A percentile compares a stretch with the other conserved stretches of the same genome.
phyloP scores from a whole-genome alignment of 2,888 invertebrate genomes.

The Ceriagrion tenellum region DNA sequence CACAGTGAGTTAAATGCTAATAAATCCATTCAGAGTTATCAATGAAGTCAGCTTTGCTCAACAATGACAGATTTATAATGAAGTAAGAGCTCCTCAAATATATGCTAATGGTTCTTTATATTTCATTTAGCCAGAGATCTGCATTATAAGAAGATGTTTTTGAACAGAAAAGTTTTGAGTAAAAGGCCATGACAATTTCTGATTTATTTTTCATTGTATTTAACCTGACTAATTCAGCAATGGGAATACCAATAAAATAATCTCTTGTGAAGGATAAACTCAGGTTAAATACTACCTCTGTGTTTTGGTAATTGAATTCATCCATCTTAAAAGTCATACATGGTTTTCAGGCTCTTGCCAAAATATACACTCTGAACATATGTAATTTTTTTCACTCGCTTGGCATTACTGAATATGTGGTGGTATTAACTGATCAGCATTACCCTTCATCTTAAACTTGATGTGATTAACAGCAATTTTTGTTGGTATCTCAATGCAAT shows the following conservation, averaged over 20 bases:
- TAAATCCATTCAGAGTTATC: not conserved
- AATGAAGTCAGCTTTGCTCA: not conserved
- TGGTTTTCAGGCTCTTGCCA: slow-evolving; percentile 47
- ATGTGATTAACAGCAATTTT: not conserved
- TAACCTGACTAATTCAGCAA: not conserved
- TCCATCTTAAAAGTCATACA: not conserved
- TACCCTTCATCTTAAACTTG: not conserved
- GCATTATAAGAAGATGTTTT: not conserved
- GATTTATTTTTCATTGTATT: not conserved
- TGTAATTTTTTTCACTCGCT: not conserved
- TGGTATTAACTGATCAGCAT: slow-evolving; percentile 39
- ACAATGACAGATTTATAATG: not conserved
- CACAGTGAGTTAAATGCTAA: not conserved
- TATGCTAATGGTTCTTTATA: not conserved
- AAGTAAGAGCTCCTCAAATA: not conserved
- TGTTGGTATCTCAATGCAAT: slow-evolving; percentile 3
- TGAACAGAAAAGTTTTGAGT: not conserved
- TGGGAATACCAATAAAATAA: not conserved
- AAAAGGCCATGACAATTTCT: not conserved
- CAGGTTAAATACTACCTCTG: not conserved
- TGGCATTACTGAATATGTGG: not conserved
- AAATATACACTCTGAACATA: not conserved
- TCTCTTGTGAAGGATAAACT: not conserved
- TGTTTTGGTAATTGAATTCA: not conserved
- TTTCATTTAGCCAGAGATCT: not conserved